These are phyloP conservation scores for Drosophila parvula DNA, from an alignment of 1,140 invertebrate species.

Conservation along the genomic window DNA sequence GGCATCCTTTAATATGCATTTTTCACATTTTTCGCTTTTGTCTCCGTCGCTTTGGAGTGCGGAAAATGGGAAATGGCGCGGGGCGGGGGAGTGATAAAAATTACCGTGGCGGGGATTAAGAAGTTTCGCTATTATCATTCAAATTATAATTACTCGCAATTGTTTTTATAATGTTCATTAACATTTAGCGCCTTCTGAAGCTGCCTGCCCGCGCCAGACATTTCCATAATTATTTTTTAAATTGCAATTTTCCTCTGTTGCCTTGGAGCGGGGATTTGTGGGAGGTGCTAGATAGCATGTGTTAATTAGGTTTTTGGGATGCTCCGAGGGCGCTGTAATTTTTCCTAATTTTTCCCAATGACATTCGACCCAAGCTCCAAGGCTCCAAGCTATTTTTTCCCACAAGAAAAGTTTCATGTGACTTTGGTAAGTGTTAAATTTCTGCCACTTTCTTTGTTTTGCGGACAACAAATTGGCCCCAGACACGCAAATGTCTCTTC, in stretches of 20 bases:
- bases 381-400: background rate
- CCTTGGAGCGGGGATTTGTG: conserved; percentile 59
- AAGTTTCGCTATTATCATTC: conserved; percentile 82
- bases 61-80: conserved; percentile 10
- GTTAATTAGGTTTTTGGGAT: conserved; percentile 75
- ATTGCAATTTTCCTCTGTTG: conserved; percentile 70
- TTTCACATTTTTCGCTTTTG: conserved; percentile 61
- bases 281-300: conserved; percentile 66
- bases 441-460: conserved; percentile 63
- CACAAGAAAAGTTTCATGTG: conserved; percentile 18
- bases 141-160: conserved; percentile 82
- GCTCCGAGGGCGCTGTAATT: background rate
- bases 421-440: conserved; percentile 73
- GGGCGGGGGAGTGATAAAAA: conserved; percentile 58
- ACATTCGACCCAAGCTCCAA: conserved; percentile 25
- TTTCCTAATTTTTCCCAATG: conserved; percentile 10
- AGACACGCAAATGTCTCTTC: conserved; percentile 62
- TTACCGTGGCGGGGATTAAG: conserved; percentile 80
- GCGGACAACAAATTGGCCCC: conserved; percentile 62
- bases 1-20: conserved; percentile 70
- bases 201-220: conserved; percentile 61
- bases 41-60: conserved; percentile 43
- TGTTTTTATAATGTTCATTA: conserved; percentile 82
- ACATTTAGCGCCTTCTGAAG: conserved; percentile 78
- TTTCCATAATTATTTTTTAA: conserved; percentile 81